Base-by-base conservation (phyloP, 2,797 vertebrate species). In the Oophaga sylvatica region DNA sequence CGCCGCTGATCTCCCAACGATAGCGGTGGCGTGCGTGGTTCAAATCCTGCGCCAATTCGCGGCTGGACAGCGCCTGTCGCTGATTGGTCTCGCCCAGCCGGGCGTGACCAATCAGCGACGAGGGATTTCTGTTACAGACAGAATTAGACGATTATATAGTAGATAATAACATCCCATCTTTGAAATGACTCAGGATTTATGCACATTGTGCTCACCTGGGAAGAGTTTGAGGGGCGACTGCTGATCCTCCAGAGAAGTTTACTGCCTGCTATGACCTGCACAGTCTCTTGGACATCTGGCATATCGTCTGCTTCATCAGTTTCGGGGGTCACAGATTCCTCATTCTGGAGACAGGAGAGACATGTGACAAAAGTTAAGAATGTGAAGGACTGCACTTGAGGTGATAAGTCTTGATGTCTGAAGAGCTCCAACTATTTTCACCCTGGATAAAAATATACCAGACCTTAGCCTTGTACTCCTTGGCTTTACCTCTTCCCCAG, bases 171-270 rank as follows among this genome's bases (percentile, higher is more conserved):
- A 53, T 53, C 48, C 48, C 26, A 68, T 29, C 29, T 63, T 63
- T 22, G 0, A 29, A 29, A 35, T 73, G 35, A 16, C 0, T 5
- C 20, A 53, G 20, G 7, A 53, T 53, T 41, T 53, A n/a, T n/a
- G 73, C 5, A 48, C 7, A 56, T 41, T 20, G n/a, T 20, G 56
- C 56, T 79, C 91, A 99, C 98, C 96, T 95, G 92, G 1, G 97
- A 90, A 17, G 98, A 99, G 91, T 97, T 95, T 80, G 96, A 90
- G 5, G 98, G 98, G 88, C 98, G 95, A 75, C 95, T 93, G 48
- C 95, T 96, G 94, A 99, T 96, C 93, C 98, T 97, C 98, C 98
- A 99, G 86, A 99, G 96, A 41, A 99, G 93, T 90, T 96, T 97
- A 91, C 98, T 99, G 89, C 98, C 98, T 60, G 98, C 97, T 90